phyloP scores from a whole-genome alignment of 2,113 vertebrate species.

The Dendropsophus ebraccatus region DNA sequence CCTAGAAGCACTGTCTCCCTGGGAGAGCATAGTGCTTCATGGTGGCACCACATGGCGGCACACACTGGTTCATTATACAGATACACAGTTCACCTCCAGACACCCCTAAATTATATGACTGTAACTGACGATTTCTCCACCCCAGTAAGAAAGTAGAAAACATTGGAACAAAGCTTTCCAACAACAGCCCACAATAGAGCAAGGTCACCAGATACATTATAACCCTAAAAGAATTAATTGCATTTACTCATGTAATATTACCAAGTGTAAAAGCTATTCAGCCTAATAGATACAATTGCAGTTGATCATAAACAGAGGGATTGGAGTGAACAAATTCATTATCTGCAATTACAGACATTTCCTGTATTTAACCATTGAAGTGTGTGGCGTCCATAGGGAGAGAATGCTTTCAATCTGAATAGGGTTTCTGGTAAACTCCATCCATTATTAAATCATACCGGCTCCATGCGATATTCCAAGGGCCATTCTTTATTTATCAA shows the following conservation, averaged over 20 bases:
- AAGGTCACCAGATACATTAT: background rate
- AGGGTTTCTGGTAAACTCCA: constrained; percentile 9
- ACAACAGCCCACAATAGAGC: background rate
- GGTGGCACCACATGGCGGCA: background rate
- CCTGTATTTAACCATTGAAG: constrained; percentile 25
- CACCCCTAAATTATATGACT: background rate
- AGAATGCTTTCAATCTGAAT: background rate
- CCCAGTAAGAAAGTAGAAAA: background rate
- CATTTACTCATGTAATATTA: constrained; percentile 10
- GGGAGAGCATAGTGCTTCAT: background rate
- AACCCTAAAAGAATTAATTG: constrained; percentile 20
- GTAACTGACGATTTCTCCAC: background rate
- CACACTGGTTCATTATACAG: background rate
- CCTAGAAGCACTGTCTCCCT: background rate
- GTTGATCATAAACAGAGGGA: constrained; percentile 23
- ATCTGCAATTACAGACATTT: constrained; percentile 35
- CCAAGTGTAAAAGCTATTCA: constrained; percentile 4
- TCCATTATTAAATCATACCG: constrained; percentile 31
- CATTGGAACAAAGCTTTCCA: background rate
- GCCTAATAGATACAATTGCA: constrained; percentile 7
- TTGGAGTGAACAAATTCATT: constrained; percentile 6
- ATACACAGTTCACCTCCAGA: background rate
- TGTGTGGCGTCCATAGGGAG: background rate
- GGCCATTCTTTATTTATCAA: background rate
- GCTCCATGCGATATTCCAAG: background rate